Base-by-base conservation (phyloP, 2,113 vertebrate genomes). In the Caranx ignobilis region DNA sequence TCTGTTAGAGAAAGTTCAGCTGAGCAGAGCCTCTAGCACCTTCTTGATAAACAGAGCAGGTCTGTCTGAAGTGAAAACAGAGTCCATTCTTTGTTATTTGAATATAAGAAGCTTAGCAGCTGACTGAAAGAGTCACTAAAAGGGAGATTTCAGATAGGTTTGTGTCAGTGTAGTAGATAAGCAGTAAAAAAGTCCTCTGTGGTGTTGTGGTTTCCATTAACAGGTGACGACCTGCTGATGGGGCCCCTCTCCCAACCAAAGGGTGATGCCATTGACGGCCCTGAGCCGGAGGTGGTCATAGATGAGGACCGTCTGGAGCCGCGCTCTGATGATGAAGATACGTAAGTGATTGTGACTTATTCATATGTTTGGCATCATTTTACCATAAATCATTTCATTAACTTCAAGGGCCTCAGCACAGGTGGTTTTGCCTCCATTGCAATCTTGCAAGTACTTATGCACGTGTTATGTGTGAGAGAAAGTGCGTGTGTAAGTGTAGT, bases 271-370 rank as follows among this genome's bases (percentile, higher is more conserved):
- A 89, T 93, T 0, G 98, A 98, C 3, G 96, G 97, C 41, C 93
- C 83, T 1, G 57, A 85, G 3, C 94, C 88, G 55, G 88, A 88
- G 11, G 87, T 84, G 41, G 5, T n/a, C 4, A 7, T 81, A 16
- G 96, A 98, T 65, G 86, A 92, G 59, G 93, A 94, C 75, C 94
- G 96, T 26, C 83, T 96, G 21, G 94, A 96, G 81, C 93, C 96
- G 26, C 91, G 96, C 81, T 96, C 95, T 55, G 97, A 98, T 64
- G 97, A 97, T 9, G 97, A 98, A 55, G 98, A 99, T 94, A 98
- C 97, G 97, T 99, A 92, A 64, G 97, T 95, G 66, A 56, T 59
- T 4, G 16, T n/a, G 26, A n/a, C 4, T 10, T 12, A 0, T 13
- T 4, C 3, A 12, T 47, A 11, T 56, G 54, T 56, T 54, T 10